Conservation (phyloP, 2,113 vertebrate species). For the Catharus minimus region DNA sequence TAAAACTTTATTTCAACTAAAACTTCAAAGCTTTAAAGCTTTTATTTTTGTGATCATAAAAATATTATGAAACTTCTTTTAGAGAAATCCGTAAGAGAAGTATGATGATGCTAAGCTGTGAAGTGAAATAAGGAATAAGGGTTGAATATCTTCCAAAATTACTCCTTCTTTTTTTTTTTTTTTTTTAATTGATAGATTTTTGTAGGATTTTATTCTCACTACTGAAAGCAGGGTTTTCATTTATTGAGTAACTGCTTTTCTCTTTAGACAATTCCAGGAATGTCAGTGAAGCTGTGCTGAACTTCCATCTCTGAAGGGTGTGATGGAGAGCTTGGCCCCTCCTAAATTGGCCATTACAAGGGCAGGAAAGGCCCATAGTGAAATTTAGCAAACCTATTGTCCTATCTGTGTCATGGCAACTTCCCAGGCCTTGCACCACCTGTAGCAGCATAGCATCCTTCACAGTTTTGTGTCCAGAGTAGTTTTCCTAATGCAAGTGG, state of each 20-base stretch:
- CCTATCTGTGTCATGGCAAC: neutral
- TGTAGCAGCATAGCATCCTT: neutral
- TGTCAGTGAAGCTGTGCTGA: neutral
- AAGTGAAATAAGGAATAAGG: neutral
- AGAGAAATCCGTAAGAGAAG: neutral
- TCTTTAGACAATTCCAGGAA: neutral
- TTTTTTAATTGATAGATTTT: neutral
- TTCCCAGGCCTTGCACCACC: neutral
- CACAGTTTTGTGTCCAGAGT: neutral
- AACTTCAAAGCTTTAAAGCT: neutral
- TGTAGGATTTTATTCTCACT: neutral
- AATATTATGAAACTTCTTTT: neutral
- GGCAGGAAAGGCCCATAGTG: neutral
- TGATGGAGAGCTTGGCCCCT: neutral
- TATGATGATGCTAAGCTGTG: neutral
- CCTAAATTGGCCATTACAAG: neutral
- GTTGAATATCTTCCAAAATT: neutral
- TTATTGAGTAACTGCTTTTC: neutral
- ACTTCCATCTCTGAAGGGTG: neutral
- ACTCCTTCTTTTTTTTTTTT: neutral
- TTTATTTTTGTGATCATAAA: neutral
- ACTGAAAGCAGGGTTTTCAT: neutral
- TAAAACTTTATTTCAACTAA: neutral
- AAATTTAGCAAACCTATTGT: neutral
- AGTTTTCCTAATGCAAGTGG: neutral